phyloP scores from a whole-genome alignment of 2,888 invertebrate species.

The Elmis aenea region DNA sequence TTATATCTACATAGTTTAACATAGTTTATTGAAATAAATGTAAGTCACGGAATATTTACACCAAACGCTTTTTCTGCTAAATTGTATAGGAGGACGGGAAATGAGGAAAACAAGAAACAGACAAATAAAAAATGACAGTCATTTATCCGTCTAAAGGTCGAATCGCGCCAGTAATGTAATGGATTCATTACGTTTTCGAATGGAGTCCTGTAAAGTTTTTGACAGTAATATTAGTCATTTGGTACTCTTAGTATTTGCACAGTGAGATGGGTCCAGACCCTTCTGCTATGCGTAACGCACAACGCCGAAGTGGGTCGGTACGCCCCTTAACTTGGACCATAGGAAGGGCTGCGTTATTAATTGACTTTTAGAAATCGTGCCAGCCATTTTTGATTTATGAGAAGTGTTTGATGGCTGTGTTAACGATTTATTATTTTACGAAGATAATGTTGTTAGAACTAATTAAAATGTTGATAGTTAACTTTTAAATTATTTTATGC shows the following conservation, averaged over 20 bases:
- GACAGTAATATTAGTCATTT: constrained; percentile 44
- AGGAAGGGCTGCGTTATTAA: constrained; percentile 27
- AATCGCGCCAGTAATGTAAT: constrained; percentile 33
- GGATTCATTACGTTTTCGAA: constrained; percentile 44
- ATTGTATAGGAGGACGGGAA: no score
- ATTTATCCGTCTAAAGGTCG: constrained; percentile 17
- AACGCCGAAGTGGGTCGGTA: constrained; percentile 35
- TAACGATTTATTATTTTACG: constrained; percentile 29
- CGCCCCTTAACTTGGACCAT: constrained; percentile 32
- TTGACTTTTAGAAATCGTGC: constrained; percentile 32
- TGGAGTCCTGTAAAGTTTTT: constrained; percentile 37
- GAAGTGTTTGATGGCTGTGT: constrained; percentile 26
- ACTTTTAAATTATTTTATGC: no score
- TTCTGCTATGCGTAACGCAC: constrained; percentile 30
- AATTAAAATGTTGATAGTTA: constrained; percentile 18
- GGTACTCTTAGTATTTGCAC: constrained; percentile 31
- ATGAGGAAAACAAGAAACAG: no score
- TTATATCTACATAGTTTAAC: no score
- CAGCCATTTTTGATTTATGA: constrained; percentile 35
- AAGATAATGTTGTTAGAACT: constrained; percentile 29
- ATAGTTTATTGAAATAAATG: no score
- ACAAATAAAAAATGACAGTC: constrained; percentile 20
- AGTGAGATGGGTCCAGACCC: constrained; percentile 19
- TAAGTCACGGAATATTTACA: no score
- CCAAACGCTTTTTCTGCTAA: no score